Base-by-base conservation (phyloP, 2,797 vertebrate species). In the Coilia nasus region DNA sequence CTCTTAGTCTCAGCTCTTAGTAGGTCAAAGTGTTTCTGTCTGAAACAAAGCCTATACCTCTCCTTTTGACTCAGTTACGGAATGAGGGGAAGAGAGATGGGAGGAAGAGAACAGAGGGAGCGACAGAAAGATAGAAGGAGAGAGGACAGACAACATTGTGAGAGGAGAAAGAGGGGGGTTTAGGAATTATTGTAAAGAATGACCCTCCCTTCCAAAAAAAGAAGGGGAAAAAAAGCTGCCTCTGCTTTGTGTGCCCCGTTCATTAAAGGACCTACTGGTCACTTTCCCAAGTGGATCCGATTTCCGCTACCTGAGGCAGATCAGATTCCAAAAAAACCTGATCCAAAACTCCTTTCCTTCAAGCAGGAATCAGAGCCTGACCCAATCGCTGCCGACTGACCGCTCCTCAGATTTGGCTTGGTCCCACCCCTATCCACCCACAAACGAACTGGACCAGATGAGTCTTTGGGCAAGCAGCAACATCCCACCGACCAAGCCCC, bases 221-320 rank as follows among this genome's bases (percentile, higher is more conserved):
- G 7, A 41, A 2, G 6, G 19, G 41, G 23, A 57, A 23, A 47
- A 56, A 83, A 60, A 81, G 7, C 19, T 46, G 23, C 59, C 62
- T 57, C 6, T 12, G 57, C 67, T 83, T 83, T 88, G 89, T 88
- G 86, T 84, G 81, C 47, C 50, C 57, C 46, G 31, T 81, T 78
- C 81, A 82, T 41, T 83, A 50, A 88, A 84, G 81, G 84, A 88
- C 89, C 82, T 89, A 87, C 80, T 86, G 92, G 89, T 93, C 88
- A 90, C 91, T 94, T 95, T 95, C 93, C 92, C 93, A 95, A 95
- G 92, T 94, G 89, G 95, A 91, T 95, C 93, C 85, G 83, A 90
- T 95, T 95, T 92, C 94, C 7, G 0, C 85, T 82, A 88, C 90
- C 86, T 88, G 88, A 78, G 85, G 85, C 85, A 14, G 71, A 88